Evolutionary conservation across 1,140 invertebrate species (phyloP).

Genomic region (Apis florea): DNA sequence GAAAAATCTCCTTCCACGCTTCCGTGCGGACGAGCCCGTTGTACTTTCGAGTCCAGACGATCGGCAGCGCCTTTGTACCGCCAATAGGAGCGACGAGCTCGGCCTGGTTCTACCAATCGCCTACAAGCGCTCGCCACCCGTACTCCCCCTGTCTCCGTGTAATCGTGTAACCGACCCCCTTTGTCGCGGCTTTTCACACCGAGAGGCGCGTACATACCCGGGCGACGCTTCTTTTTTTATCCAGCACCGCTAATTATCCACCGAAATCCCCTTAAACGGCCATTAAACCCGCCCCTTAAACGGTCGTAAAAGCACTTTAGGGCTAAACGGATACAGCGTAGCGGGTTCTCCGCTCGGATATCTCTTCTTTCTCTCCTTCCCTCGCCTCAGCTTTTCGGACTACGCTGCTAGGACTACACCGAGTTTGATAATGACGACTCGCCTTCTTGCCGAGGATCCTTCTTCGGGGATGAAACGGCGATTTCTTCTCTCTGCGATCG

Average conservation of each 20-base stretch:
- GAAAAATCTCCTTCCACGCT: conserved; percentile 66
- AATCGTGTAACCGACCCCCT: conserved; percentile 74
- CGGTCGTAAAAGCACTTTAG: conserved; percentile 62
- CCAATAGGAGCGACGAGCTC: conserved; percentile 49
- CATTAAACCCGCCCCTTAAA: conserved; percentile 70
- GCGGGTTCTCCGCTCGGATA: conserved; percentile 23
- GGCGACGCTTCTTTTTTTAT: conserved; percentile 44
- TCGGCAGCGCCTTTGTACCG: conserved; percentile 23
- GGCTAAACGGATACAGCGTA: conserved; percentile 60
- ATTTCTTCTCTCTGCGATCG: conserved; percentile 1
- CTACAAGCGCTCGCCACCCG: conserved; percentile 23
- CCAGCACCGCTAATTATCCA: conserved; percentile 67
- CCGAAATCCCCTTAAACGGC: conserved; percentile 73
- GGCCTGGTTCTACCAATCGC: conserved; percentile 40
- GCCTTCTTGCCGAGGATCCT: conserved; percentile 19
- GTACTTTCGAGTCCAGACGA: conserved; percentile 35
- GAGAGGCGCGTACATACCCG: conserved; percentile 41
- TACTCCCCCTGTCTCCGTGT: conserved; percentile 46
- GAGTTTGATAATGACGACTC: conserved; percentile 49
- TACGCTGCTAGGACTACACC: conserved; percentile 17
- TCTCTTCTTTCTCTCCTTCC: background rate
- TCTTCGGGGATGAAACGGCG: conserved; percentile 7
- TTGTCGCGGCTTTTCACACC: conserved; percentile 67
- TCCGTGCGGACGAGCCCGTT: conserved; percentile 61
- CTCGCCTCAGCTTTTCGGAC: background rate